Conservation (phyloP, 2,797 vertebrate species). For the Margarornis squamiger region DNA sequence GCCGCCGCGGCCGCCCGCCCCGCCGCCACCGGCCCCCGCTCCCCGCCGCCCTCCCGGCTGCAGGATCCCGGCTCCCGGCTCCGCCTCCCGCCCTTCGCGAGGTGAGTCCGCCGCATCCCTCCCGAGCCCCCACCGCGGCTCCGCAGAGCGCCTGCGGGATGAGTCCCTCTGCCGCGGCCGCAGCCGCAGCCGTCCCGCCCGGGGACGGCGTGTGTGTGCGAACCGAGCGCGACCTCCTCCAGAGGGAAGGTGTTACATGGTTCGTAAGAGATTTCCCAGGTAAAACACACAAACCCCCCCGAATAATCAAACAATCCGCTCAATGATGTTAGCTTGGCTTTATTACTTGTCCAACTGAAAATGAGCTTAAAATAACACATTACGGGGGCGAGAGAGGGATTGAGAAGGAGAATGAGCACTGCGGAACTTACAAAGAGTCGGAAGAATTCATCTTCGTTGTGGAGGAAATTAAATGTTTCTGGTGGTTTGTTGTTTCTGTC, state of each 20-base stretch:
- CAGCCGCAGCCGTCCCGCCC: neutral
- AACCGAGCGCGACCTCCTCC: accelerated
- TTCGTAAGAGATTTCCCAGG: neutral
- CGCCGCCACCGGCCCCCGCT: accelerated
- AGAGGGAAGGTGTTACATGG: accelerated
- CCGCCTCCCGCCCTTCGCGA: neutral
- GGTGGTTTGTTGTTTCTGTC: neutral
- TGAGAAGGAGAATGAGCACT: neutral
- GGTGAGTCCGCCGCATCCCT: neutral
- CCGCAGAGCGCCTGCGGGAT: neutral
- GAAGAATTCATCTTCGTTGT: neutral
- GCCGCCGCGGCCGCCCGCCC: too few relatives aligned
- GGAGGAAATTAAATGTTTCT: slow-evolving; percentile 34
- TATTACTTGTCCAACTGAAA: neutral
- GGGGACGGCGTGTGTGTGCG: accelerated
- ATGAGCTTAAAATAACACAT: neutral
- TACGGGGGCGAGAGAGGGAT: neutral
- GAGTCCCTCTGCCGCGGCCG: neutral
- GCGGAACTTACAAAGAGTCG: neutral
- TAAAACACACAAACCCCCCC: neutral
- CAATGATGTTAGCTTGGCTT: neutral
- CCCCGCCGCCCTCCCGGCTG: neutral
- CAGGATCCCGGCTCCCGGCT: neutral
- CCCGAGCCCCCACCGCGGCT: neutral
- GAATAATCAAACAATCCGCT: neutral